Conservation (phyloP, 37 sponge, comb jelly and placozoan genomes). For the Hormiphora californensis region DNA sequence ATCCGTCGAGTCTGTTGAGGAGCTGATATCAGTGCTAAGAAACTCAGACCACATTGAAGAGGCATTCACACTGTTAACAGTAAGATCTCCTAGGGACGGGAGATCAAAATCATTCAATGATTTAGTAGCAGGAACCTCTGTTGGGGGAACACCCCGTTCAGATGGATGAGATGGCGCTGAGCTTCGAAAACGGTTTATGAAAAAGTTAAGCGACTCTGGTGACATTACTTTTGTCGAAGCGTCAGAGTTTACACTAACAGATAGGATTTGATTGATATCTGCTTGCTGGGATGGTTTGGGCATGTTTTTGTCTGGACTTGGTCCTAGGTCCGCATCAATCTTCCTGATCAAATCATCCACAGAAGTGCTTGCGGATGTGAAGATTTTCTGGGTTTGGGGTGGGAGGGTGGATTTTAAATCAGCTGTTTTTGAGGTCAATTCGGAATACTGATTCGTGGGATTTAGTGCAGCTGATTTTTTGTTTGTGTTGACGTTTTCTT, state of each 20-base stretch:
- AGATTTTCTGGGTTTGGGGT: too few relatives aligned
- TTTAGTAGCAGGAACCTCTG: not conserved
- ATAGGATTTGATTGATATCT: not conserved
- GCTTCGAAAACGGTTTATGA: not conserved
- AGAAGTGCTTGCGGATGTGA: too few relatives aligned
- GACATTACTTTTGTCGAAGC: not conserved
- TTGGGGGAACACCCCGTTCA: not conserved
- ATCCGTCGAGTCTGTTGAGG: too few relatives aligned
- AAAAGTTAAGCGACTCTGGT: not conserved
- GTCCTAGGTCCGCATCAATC: not conserved
- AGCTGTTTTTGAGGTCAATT: too few relatives aligned
- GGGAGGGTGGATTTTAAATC: too few relatives aligned
- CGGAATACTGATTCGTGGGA: too few relatives aligned
- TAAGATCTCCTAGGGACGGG: not conserved
- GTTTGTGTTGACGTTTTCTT: too few relatives aligned
- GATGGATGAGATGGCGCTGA: not conserved
- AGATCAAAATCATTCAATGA: not conserved
- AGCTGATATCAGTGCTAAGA: too few relatives aligned
- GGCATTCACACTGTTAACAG: not conserved
- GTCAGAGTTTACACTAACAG: conserved; percentile 21
- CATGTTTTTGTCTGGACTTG: not conserved
- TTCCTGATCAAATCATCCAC: conserved; percentile 38
- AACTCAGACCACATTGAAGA: too few relatives aligned
- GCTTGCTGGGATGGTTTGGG: not conserved
- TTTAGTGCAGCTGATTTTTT: too few relatives aligned